Evolutionary conservation across 2,797 vertebrate species (phyloP), one percentile per base, ranked within the genome.

Genomic region (Falco columbarius): DNA sequence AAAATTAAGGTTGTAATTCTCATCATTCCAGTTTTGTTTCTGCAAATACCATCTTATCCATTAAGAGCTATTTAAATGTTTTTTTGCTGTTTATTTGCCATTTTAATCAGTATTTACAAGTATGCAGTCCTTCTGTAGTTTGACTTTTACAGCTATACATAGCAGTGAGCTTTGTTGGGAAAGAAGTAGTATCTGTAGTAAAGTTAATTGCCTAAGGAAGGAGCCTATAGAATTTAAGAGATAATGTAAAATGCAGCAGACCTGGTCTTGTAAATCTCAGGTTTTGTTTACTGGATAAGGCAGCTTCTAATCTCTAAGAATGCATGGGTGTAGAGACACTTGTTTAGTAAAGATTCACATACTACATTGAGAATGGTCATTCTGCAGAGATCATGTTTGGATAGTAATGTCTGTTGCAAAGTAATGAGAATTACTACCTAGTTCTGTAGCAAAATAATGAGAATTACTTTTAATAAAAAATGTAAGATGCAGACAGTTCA

Each of bases 1-100:
- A 66, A 90, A 95, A 75, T 34, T 54, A 79, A 42, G 75, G 36
- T 84, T 83, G 18, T 14, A 68, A 76, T n/a, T 95, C 34, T 84
- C n/a, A 42, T 65, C 5, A 3, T 79, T 67, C 12, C 47, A 67
- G 2, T 49, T 76, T 32, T 55, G 14, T 84, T 84, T 95, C 51
- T 84, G 34, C 24, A 75, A 52, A 70, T 61, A 20, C 21, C 9
- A 14, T 91, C 10, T 47, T 86, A 16, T 42, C 34, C 19, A 21
- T n/a, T 66, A 58, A n/a, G 27, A 55, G 10, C 4, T 36, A 36
- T 36, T 36, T 36, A 36, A 36, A 36, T 86, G 10, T 29, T 47
- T 61, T 12, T 54, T 58, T 23, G 52, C 27, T 44, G 34, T 74
- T 85, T 56, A 51, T 86, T 82, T 90, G 16, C 20, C 6, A 6